Conservation (phyloP, 2,888 invertebrate genomes). For the Mycalesis mineus region DNA sequence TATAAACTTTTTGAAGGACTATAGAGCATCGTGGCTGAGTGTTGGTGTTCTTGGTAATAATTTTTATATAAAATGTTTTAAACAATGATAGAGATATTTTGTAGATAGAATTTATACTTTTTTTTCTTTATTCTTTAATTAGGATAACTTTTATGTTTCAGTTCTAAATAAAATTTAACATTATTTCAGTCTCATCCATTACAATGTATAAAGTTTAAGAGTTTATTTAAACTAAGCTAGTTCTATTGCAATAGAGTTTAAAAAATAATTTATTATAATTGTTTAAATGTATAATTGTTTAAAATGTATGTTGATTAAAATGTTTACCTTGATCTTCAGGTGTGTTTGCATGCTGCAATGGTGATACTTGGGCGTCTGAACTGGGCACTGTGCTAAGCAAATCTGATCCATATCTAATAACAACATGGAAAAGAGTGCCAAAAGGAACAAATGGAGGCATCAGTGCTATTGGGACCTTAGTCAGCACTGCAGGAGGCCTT, state of each 20-base stretch:
- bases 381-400: constrained; percentile 85
- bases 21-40: constrained; percentile 89
- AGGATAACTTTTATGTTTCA: too few relatives aligned
- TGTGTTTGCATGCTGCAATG: constrained; percentile 88
- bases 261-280: too few relatives aligned
- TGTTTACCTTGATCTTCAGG: constrained; percentile 57
- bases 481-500: constrained; percentile 81
- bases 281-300: too few relatives aligned
- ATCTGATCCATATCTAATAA: constrained; percentile 85
- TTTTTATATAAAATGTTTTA: background rate
- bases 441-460: constrained; percentile 93
- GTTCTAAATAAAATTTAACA: too few relatives aligned
- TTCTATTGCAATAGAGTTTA: too few relatives aligned
- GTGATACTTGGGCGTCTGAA: constrained; percentile 95
- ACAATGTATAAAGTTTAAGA: too few relatives aligned
- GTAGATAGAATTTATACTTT: too few relatives aligned
- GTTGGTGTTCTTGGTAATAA: constrained; percentile 84
- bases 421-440: constrained; percentile 85
- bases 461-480: constrained; percentile 79
- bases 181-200: too few relatives aligned
- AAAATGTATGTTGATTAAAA: too few relatives aligned
- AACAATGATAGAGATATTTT: too few relatives aligned
- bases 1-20: constrained; percentile 86
- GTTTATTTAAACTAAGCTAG: too few relatives aligned
- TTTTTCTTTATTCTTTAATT: too few relatives aligned